These are phyloP conservation scores for Heterodera filipjevi DNA, from an alignment of 2,888 invertebrate species.

Conservation along the genomic window DNA sequence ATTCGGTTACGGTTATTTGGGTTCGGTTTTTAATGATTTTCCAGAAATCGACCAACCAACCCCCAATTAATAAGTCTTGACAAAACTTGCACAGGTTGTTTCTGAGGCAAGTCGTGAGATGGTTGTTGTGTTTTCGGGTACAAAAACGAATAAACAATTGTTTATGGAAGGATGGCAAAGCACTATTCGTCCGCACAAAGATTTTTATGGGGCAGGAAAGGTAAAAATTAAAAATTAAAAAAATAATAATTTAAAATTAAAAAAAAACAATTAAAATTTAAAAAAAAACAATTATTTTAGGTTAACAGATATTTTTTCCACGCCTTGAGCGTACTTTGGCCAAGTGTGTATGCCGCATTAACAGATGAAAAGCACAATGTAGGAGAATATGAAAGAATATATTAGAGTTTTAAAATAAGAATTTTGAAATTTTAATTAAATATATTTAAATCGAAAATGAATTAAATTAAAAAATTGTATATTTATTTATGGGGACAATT, in stretches of 20 bases:
- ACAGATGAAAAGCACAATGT: constrained; percentile 36
- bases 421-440: no score
- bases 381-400: no score
- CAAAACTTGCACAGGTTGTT: no score
- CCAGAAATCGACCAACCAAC: no score
- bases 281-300: constrained; percentile 40
- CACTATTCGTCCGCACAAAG: constrained; percentile 44
- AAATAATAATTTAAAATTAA: not conserved
- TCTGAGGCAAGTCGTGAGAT: constrained; percentile 48
- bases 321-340: constrained; percentile 56
- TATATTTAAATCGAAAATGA: no score
- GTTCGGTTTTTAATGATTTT: no score
- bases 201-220: constrained; percentile 57
- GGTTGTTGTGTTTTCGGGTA: constrained; percentile 56
- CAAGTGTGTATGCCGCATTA: constrained; percentile 42
- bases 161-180: constrained; percentile 56
- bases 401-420: no score
- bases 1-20: no score
- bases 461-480: no score
- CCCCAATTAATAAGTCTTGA: no score
- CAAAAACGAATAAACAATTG: constrained; percentile 53
- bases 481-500: no score
- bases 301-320: constrained; percentile 58
- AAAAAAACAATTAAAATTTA: constrained; percentile 1
- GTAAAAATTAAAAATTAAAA: no score